Percentiles rank a stretch among this genome's conserved stretches.
These are phyloP conservation scores for Aspidoscelis tigris DNA, from an alignment of 2,113 vertebrate genomes.

Conservation along the genomic window DNA sequence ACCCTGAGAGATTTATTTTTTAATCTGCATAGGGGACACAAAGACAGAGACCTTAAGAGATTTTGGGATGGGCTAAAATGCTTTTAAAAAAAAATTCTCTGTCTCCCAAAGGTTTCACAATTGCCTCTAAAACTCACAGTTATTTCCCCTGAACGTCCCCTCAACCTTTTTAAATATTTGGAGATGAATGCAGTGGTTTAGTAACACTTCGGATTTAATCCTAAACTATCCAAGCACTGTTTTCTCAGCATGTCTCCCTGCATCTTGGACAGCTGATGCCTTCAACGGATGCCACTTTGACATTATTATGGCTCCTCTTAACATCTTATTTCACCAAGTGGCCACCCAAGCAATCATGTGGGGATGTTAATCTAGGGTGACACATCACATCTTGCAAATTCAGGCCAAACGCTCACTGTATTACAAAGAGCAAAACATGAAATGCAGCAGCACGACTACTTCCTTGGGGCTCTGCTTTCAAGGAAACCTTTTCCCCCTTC, in stretches of 20 bases:
- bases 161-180: not conserved
- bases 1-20: too few species aligned
- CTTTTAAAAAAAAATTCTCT: too few species aligned
- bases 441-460: not conserved
- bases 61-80: too few species aligned
- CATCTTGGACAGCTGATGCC: not conserved
- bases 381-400: not conserved
- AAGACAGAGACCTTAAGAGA: too few species aligned
- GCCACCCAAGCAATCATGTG: not conserved
- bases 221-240: not conserved
- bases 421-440: not conserved
- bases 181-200: not conserved
- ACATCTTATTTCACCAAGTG: not conserved
- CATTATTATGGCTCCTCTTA: not conserved
- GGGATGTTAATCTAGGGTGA: not conserved
- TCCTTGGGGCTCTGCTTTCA: not conserved
- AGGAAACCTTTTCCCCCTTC: not conserved
- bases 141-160: too few species aligned
- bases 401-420: rapidly evolving
- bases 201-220: not conserved
- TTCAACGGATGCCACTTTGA: not conserved
- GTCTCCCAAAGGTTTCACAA: too few species aligned
- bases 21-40: too few species aligned
- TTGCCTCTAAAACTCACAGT: too few species aligned
- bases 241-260: not conserved